phyloP scores from a whole-genome alignment of 1,140 invertebrate species.

The Drosophila dunni region DNA sequence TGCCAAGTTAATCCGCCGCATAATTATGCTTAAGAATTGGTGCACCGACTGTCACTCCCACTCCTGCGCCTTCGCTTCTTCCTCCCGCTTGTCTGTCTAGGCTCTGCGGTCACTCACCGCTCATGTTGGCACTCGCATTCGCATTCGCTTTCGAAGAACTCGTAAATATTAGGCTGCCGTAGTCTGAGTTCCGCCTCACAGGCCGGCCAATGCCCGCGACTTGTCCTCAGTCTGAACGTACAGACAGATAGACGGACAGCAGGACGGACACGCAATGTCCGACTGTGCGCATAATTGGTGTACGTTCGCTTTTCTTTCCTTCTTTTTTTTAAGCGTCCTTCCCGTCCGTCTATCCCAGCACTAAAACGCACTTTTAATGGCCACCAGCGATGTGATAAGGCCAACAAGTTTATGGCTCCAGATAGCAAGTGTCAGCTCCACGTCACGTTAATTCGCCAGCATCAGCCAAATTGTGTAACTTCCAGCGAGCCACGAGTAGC shows the following conservation, averaged over 20 bases:
- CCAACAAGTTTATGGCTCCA: conserved; percentile 73
- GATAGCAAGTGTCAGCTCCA: conserved; percentile 73
- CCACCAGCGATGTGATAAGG: conserved; percentile 62
- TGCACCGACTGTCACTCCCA: conserved; percentile 9
- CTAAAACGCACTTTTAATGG: conserved; percentile 76
- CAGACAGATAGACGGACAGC: neutral
- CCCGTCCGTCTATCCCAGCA: conserved; percentile 38
- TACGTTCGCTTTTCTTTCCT: conserved; percentile 47
- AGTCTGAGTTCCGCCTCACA: conserved; percentile 46
- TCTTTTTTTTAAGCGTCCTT: no score
- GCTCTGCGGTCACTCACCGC: neutral
- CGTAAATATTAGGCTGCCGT: conserved; percentile 55
- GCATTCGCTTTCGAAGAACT: conserved; percentile 49
- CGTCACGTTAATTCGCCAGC: conserved; percentile 65
- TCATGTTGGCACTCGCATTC: conserved; percentile 11
- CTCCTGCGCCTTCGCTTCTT: neutral
- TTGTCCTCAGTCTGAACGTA: conserved; percentile 3
- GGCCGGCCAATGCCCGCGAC: conserved; percentile 24
- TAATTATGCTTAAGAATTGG: conserved; percentile 52
- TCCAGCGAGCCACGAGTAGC: neutral
- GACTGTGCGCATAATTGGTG: conserved; percentile 71
- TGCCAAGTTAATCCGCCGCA: conserved; percentile 61
- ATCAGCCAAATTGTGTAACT: conserved; percentile 16
- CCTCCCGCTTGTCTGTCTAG: neutral
- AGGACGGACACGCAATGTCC: conserved; percentile 53